These are phyloP conservation scores for Apodemia hepburni DNA, from an alignment of 2,888 invertebrate genomes.

Conservation along the genomic window DNA sequence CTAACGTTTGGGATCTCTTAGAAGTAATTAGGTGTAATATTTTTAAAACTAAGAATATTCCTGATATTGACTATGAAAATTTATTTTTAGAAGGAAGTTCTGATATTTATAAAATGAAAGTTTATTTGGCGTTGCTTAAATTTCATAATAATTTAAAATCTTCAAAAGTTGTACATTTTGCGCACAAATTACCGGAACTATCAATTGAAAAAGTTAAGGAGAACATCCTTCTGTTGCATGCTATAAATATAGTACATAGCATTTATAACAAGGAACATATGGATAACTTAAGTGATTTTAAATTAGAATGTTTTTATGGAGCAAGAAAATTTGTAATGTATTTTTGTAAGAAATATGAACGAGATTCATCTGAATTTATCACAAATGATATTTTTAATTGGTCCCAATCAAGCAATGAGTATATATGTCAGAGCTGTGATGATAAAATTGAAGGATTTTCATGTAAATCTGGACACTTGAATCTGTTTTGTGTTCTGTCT, in stretches of 20 bases:
- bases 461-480: constrained; percentile 53
- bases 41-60: constrained; percentile 49
- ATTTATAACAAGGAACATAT: constrained; percentile 37
- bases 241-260: constrained; percentile 38
- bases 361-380: constrained; percentile 34
- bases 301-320: constrained; percentile 44
- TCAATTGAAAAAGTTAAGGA: constrained; percentile 49
- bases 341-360: constrained; percentile 48
- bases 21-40: constrained; percentile 52
- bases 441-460: constrained; percentile 45
- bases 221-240: constrained; percentile 49
- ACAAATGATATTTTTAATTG: constrained; percentile 33
- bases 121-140: constrained; percentile 49
- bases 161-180: constrained; percentile 34
- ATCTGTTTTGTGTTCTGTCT: constrained; percentile 57
- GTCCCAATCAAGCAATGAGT: constrained; percentile 32
- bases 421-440: constrained; percentile 60
- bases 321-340: constrained; percentile 49
- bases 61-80: constrained; percentile 41
- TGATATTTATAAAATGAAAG: constrained; percentile 52
- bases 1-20: constrained; percentile 54
- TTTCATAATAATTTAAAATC: constrained; percentile 42
- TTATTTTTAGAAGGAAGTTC: constrained; percentile 41
- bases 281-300: constrained; percentile 35
- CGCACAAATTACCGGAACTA: constrained; percentile 44